Evolutionary conservation across 2,797 vertebrate genomes (phyloP).

Genomic region (Rhinella marina): DNA sequence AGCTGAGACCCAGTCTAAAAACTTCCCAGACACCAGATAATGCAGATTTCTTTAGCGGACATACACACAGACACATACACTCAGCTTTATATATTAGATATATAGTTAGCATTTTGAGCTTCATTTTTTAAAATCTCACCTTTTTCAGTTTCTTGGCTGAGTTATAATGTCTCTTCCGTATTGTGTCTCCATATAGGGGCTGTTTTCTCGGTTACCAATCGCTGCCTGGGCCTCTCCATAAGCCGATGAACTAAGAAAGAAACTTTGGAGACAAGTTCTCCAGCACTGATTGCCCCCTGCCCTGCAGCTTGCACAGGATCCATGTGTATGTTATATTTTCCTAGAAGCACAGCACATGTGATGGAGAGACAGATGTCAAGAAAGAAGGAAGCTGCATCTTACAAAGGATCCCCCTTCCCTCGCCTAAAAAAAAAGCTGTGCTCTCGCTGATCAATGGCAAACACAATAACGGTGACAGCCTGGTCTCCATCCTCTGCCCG

Average conservation of each 20-base stretch:
- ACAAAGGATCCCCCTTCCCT: not conserved
- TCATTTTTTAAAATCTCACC: not conserved
- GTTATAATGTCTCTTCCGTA: not conserved
- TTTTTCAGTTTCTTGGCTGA: not conserved
- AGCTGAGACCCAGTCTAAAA: too few species aligned
- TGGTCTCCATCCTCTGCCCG: not conserved
- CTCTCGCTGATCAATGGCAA: not conserved
- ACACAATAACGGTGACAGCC: not conserved
- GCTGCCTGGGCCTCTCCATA: constrained; percentile 14
- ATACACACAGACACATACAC: too few species aligned
- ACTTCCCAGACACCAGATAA: too few species aligned
- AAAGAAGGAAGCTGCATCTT: constrained; percentile 12
- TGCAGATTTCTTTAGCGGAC: too few species aligned
- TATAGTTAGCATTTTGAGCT: not conserved
- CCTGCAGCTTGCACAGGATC: constrained; percentile 22
- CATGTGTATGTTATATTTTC: constrained; percentile 53
- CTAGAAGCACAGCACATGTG: constrained; percentile 57
- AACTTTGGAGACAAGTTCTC: constrained; percentile 32
- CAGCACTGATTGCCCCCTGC: not conserved
- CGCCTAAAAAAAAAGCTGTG: not conserved
- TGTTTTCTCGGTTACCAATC: not conserved
- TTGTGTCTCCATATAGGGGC: constrained; percentile 8
- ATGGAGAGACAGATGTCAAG: constrained; percentile 20
- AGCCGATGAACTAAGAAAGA: not conserved
- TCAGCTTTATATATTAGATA: too few species aligned